A percentile compares a stretch with the other conserved stretches of the same genome.
Conservation (phyloP, 1,140 invertebrate species). For the Listronotus oregonensis region DNA sequence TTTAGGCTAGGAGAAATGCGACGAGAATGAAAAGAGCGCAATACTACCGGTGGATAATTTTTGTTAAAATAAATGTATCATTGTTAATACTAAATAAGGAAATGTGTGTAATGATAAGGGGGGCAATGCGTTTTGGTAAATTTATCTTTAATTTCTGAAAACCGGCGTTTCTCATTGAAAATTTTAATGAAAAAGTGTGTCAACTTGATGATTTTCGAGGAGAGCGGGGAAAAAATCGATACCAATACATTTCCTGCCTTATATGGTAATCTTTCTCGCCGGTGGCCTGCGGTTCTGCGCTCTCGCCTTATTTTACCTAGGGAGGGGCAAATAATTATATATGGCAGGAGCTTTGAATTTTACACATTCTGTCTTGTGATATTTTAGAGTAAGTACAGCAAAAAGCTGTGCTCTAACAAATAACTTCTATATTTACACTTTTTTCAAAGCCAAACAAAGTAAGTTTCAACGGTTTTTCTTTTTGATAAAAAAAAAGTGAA, state of each 20-base stretch:
- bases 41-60: too few species aligned
- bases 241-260: conserved; percentile 54
- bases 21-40: neutral
- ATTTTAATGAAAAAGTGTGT: conserved; percentile 35
- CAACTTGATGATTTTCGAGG: conserved; percentile 31
- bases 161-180: conserved; percentile 23
- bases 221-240: conserved; percentile 44
- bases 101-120: conserved; percentile 4
- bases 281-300: conserved; percentile 49
- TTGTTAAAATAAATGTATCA: neutral
- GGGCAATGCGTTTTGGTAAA: conserved; percentile 1
- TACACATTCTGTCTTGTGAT: conserved; percentile 49
- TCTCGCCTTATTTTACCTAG: conserved; percentile 15
- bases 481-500: neutral
- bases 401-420: conserved; percentile 33
- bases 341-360: conserved; percentile 39
- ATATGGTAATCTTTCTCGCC: conserved; percentile 56
- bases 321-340: conserved; percentile 49
- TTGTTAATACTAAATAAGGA: conserved; percentile 21
- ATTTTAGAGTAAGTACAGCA: conserved; percentile 37
- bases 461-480: conserved; percentile 37
- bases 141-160: conserved; percentile 24
- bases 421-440: conserved; percentile 39
- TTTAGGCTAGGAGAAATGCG: neutral
- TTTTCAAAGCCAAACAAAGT: conserved; percentile 41